phyloP scores from a whole-genome alignment of 2,888 invertebrate genomes.

The Agonum fuliginosum region DNA sequence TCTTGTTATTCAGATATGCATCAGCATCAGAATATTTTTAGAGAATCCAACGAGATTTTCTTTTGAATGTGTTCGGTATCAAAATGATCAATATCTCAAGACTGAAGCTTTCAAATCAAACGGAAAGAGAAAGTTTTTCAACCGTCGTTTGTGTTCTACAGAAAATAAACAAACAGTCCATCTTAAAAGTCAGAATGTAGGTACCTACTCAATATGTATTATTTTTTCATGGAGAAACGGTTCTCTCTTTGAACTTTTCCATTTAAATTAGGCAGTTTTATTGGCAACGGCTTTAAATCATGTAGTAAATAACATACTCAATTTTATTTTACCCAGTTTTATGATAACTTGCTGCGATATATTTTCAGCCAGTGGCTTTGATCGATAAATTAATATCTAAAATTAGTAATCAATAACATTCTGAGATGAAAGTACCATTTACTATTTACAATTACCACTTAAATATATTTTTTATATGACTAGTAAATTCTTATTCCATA shows the following conservation, averaged over 20 bases:
- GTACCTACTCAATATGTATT: neutral
- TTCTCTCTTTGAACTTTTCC: no score
- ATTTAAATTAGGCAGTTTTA: neutral
- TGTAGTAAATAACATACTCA: neutral
- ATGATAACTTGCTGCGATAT: no score
- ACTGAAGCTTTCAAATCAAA: conserved; percentile 27
- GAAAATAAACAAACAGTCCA: neutral
- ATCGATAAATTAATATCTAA: no score
- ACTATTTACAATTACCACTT: no score
- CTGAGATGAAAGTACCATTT: no score
- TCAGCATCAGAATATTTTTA: conserved; percentile 24
- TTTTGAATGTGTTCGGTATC: conserved; percentile 18
- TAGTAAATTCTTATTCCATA: no score
- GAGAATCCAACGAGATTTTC: conserved; percentile 23
- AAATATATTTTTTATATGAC: no score
- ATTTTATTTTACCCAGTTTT: no score
- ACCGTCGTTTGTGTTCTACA: neutral
- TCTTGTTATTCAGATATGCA: conserved; percentile 35
- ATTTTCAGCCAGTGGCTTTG: no score
- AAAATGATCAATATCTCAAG: conserved; percentile 28
- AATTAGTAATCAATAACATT: no score
- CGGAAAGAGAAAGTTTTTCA: neutral
- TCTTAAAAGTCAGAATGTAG: neutral
- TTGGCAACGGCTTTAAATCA: neutral
- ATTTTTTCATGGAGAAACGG: conserved; percentile 1